Evolutionary conservation across 2,113 vertebrate species (phyloP), one percentile per base, ranked within the genome.

Genomic region (Rhombomys opimus): DNA sequence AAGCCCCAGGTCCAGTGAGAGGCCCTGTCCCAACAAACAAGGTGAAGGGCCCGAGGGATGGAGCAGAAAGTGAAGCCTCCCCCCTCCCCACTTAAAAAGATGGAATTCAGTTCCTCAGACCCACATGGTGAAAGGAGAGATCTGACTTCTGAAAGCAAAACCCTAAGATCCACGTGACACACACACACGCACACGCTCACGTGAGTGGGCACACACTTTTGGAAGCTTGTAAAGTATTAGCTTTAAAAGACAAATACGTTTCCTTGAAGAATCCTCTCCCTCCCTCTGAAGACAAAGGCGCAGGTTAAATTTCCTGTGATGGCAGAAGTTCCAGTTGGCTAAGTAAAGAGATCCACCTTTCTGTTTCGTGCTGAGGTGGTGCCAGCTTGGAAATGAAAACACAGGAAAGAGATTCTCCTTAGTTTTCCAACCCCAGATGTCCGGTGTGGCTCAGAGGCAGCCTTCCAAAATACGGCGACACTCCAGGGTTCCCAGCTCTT

Each of bases 271-370:
- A 70, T 85, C 27, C 5, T 7, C 41, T 86, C 95, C 6, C 25
- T 89, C 96, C 77, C 61, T 91, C 20, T 27, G 70, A 95, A 89
- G 93, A 87, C 38, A 75, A 35, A 73, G 20, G 5, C 38, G 52
- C 52, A 12, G 6, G 54, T 77, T 12, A 89, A 93, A 86, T 89
- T 81, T 30, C 52, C 76, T 61, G 46, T 41, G 90, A 46, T 75
- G 1, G 7, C 35, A 2, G 54, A 50, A 54, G 32, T 5, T 70
- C 11, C 30, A 89, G 32, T 73, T 6, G 72, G 54, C 30, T 94
- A 89, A 68, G 32, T 38, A 32, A 30, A 73, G 46, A 57, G 73
- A 46, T 86, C 72, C 90, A 73, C 46, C 67, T 80, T 95, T 87
- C 32, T 75, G 52, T 52, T 84, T 90, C 32, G 11, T 84, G 32